Evolutionary conservation across 2,888 invertebrate genomes (phyloP).

Genomic region (Melikaiella ostensackeni): DNA sequence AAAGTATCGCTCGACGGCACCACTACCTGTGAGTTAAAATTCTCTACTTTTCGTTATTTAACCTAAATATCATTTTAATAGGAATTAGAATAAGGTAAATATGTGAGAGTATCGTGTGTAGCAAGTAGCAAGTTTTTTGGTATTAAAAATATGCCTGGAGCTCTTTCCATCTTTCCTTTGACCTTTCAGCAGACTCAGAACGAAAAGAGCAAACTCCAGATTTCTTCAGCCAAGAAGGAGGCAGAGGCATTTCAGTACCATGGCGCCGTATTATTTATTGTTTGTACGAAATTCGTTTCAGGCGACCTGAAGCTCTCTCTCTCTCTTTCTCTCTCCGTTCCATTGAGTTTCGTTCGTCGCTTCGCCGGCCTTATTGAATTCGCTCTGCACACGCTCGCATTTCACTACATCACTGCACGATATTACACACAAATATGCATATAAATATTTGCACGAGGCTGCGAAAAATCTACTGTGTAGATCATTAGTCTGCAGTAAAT

Average conservation of each 20-base stretch:
- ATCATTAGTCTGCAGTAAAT: conserved; percentile 5
- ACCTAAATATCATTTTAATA: not conserved
- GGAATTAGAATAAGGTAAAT: not conserved
- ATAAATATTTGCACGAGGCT: not conserved
- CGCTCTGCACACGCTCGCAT: conserved; percentile 15
- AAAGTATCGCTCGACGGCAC: too few relatives aligned
- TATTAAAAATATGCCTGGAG: not conserved
- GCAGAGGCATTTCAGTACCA: conserved; percentile 12
- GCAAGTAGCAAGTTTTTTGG: not conserved
- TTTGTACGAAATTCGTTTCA: conserved; percentile 62
- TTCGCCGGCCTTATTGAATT: conserved; percentile 55
- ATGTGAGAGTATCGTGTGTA: not conserved
- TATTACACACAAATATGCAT: not conserved
- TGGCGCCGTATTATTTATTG: conserved; percentile 60
- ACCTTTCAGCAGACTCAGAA: not conserved
- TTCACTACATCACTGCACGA: not conserved
- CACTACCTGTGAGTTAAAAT: too few relatives aligned
- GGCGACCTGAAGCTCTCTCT: conserved; percentile 39
- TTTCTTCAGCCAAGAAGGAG: conserved; percentile 1
- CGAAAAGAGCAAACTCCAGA: not conserved
- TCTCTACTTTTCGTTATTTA: too few relatives aligned
- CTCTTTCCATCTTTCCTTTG: not conserved
- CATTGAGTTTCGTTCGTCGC: conserved; percentile 15
- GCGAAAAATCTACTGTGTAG: not conserved
- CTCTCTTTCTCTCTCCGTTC: conserved; percentile 42